phyloP scores from a whole-genome alignment of 1,140 invertebrate genomes.

The Sycophila sp. region DNA sequence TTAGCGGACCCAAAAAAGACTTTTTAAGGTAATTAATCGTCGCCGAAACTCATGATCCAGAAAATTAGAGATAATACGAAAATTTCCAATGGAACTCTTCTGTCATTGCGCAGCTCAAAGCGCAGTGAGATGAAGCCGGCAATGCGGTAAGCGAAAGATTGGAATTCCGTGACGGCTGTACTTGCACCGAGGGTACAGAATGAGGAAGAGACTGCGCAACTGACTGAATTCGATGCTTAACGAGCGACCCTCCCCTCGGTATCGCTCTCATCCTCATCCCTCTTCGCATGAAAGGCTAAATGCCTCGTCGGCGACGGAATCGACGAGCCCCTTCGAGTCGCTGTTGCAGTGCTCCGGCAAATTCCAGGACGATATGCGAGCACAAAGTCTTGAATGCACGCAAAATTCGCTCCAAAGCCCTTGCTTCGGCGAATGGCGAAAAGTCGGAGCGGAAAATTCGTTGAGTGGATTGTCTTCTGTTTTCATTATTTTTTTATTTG shows the following conservation, averaged over 20 bases:
- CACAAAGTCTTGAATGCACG: not conserved
- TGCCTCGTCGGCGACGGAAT: slow-evolving; percentile 3
- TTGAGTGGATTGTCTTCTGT: not conserved
- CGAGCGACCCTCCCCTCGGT: slow-evolving; percentile 13
- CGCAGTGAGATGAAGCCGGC: no score
- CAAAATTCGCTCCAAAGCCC: not conserved
- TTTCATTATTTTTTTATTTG: not conserved
- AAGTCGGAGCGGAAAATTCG: not conserved
- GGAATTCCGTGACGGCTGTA: slow-evolving; percentile 3
- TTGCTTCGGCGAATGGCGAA: not conserved
- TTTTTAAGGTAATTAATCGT: no score
- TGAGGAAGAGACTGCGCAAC: no score
- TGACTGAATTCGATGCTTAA: slow-evolving; percentile 35
- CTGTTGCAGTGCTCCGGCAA: not conserved
- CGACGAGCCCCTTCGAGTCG: slow-evolving; percentile 5
- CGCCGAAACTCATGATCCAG: no score
- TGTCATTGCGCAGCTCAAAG: no score
- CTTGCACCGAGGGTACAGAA: no score
- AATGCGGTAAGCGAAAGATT: not conserved
- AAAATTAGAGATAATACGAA: no score
- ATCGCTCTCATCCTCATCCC: not conserved
- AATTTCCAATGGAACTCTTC: no score
- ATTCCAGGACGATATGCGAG: not conserved
- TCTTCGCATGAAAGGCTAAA: slow-evolving; percentile 23
- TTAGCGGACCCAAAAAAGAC: no score